Evolutionary conservation across 2,888 invertebrate species (phyloP), one percentile per base, ranked within the genome.

Genomic region (Acanthosoma haemorrhoidale): DNA sequence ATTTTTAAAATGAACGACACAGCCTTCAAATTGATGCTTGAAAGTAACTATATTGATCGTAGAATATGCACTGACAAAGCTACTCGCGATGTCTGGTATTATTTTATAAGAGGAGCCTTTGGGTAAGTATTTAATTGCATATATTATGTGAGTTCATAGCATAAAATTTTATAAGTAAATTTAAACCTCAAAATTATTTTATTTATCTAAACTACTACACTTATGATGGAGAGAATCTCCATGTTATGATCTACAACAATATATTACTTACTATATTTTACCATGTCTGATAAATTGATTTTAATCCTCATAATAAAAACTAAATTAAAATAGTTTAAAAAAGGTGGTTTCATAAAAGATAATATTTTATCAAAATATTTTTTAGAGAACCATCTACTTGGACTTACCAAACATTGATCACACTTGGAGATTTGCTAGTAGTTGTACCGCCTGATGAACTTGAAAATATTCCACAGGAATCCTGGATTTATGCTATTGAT

Each of bases 401-500:
- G 76, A 70, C 70, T 36, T 71, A 58, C 13, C 71, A 72, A 21
- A 70, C 71, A 38, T 41, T 76, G 60, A 69, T 70, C 15, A 73
- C 73, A 18, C 63, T 76, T 41, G 75, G 74, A 3, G 76, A 76
- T 67, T 60, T 75, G 41, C 57, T 76, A 57, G 21, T 74, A 8
- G 73, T 74, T 21, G 66, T 74, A 29, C 71, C 71, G 16, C 59
- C 69, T 18, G 64, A 67, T 9, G 73, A 72, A 60, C 39, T 74
- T 36, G 25, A 57, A 18, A 67, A 59, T 18, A 60, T 74, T 5
- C 39, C 63, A 6, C 25, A 51, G 29, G n/a, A 41, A 41, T 69
- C 71, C 4, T 75, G 75, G 74, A 70, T 39, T 11, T 74, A 73
- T 9, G 75, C 75, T 8, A 75, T 73, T 29, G 76, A 76, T 68